Base-by-base conservation (phyloP, 2,113 vertebrate species). In the Trematocara macrostoma region DNA sequence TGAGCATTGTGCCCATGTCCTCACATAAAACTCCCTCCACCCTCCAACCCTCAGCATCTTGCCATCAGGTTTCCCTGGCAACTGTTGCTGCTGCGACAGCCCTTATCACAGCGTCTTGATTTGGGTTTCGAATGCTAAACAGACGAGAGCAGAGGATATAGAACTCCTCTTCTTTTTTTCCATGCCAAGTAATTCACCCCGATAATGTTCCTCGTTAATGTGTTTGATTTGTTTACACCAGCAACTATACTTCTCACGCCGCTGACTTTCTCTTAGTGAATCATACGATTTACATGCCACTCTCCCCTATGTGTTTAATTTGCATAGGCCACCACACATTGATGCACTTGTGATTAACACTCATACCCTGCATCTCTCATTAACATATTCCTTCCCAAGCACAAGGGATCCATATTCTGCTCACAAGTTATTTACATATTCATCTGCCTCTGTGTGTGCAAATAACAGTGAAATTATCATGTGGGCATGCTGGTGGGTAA, bases 21-120 rank as follows among this genome's bases (percentile, higher is more conserved):
- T 87, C 86, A 18, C 91, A 88, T 85, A 74, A 86, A 84, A 38
- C 59, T 16, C 82, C 29, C 38, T n/a, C 11, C 61, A 34, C 16
- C 55, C 86, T 16, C 35, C 88, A 74, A 34, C 84, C 85, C 90
- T 85, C 88, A 89, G 90, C 91, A 94, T 94, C 93, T 92, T 91
- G 89, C 89, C 87, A 91, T 91, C 92, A 92, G 93, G 96, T 97
- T 95, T 94, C 96, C 96, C 88, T 96, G 94, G 96, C 93, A 96
- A 96, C 96, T 92, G 95, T 96, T 96, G 95, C 94, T 10, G 88
- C 94, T 94, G 95, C 94, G 88, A 94, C 95, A 94, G 94, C 93
- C 86, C 92, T 93, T 93, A 93, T 94, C 92, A 86, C 89, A 47
- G 91, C 45, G 56, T 92, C 88, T 94, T 90, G 91, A 92, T 94